Conservation (phyloP, 2,888 invertebrate species). For the Melinopterus prodromus region DNA sequence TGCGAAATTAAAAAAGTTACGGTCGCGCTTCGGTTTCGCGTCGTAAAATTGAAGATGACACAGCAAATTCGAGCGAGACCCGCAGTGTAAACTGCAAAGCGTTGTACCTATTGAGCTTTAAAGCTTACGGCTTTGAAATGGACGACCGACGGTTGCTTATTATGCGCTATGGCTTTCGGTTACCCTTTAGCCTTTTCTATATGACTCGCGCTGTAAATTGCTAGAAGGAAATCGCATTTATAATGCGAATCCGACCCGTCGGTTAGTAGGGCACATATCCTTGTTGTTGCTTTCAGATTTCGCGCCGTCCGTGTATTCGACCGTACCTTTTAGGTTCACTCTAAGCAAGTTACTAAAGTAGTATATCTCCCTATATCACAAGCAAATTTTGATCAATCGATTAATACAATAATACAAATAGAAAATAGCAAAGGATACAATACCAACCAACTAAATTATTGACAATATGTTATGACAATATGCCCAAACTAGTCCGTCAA, state of each 20-base stretch:
- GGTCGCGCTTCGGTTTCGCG: not conserved
- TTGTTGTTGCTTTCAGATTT: not conserved
- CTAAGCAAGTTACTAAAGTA: not conserved
- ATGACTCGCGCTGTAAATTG: not conserved
- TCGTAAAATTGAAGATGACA: not conserved
- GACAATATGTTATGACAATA: no score
- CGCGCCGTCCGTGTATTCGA: not conserved
- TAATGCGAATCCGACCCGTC: not conserved
- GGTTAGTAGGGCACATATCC: not conserved
- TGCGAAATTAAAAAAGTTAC: not conserved
- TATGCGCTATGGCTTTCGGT: not conserved
- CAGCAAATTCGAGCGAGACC: not conserved
- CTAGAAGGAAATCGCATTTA: not conserved
- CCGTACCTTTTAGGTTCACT: not conserved
- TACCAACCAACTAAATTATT: no score
- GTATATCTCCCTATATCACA: no score
- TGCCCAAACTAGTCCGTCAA: no score
- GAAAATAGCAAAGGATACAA: no score
- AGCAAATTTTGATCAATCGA: no score
- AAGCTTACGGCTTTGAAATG: not conserved
- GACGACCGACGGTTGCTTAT: not conserved
- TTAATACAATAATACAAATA: no score
- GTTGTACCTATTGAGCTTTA: not conserved
- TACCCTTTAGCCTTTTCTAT: not conserved
- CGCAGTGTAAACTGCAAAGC: not conserved